phyloP scores from a whole-genome alignment of 2,888 invertebrate species.

The Lampropteryx suffumata region DNA sequence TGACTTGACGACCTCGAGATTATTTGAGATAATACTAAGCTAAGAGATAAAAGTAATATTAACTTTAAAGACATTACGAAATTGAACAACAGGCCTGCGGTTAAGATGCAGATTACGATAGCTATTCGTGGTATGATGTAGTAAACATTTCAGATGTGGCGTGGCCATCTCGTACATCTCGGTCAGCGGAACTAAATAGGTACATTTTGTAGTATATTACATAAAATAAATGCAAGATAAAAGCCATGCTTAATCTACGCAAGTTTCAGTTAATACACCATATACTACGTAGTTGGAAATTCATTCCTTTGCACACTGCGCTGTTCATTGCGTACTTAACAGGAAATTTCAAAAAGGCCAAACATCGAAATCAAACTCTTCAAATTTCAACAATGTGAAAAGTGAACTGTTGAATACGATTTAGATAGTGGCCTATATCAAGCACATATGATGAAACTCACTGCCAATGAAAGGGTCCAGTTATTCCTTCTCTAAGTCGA shows the following conservation, averaged over 20 bases:
- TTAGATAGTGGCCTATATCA: slow-evolving; percentile 15
- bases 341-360: slow-evolving; percentile 19
- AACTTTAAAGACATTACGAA: slow-evolving; percentile 12
- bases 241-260: slow-evolving; percentile 32
- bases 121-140: too few species aligned
- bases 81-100: neutral
- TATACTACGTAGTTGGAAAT: slow-evolving; percentile 2
- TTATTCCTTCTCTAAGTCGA: slow-evolving; percentile 90
- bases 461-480: slow-evolving; percentile 92
- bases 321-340: slow-evolving; percentile 19
- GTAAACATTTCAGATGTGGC: too few species aligned
- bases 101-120: too few species aligned
- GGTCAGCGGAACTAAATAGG: too few species aligned
- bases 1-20: slow-evolving; percentile 1
- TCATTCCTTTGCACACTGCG: slow-evolving; percentile 4
- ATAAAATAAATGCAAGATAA: slow-evolving; percentile 10
- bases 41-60: slow-evolving; percentile 10
- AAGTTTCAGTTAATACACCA: slow-evolving; percentile 23
- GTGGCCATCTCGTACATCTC: too few species aligned
- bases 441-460: slow-evolving; percentile 77
- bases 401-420: slow-evolving; percentile 15
- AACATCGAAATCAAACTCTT: neutral
- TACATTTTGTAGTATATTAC: too few species aligned
- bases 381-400: neutral
- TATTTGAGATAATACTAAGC: neutral